Base-by-base conservation (phyloP, 2,113 vertebrate genomes). In the Zosterops hypoxanthus region DNA sequence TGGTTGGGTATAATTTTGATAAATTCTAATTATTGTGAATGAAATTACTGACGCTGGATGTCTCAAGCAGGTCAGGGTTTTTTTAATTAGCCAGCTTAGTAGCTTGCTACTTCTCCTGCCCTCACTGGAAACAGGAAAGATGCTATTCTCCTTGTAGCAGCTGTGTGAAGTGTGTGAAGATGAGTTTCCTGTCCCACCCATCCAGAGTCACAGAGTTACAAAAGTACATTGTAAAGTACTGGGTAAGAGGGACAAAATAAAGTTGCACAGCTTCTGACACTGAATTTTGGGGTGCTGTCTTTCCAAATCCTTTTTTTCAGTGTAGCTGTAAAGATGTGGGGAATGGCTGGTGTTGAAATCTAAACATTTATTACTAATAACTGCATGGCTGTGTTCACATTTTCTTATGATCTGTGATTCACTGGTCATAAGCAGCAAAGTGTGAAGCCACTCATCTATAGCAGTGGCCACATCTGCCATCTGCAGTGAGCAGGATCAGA, bases 11-110 rank as follows among this genome's bases (percentile, higher is more conserved):
- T 82, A 81, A 75, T 70, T 73, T 64, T 92, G 77, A 88, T 77
- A 73, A 75, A 89, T 84, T 47, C 23, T 94, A 91, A 92, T 89
- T 77, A 60, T 69, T 86, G 33, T 61, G 25, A 90, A 94, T 93
- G 39, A 93, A 91, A 94, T 96, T 90, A 86, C 41, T 31, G 17
- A 56, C 23, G 5, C 44, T 90, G 60, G 23, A 86, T 82, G 20
- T 34, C 59, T 69, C 55, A 49, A 25, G 46, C 17, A 63, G 42
- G 14, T 42, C 9, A 1, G 21, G 19, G 8, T 0, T 14, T 87
- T 36, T 86, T 87, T 25, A 66, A 59, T 88, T 82, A 77, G 33
- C 28, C 49, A 63, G 11, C 25, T 44, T 80, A 60, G 12, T 52
- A 92, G 78, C 60, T 72, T 85, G 14, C 56, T 49, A 9, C 14